These are phyloP conservation scores for Hemiprocne comata DNA, from an alignment of 2,113 vertebrate species.

Conservation along the genomic window DNA sequence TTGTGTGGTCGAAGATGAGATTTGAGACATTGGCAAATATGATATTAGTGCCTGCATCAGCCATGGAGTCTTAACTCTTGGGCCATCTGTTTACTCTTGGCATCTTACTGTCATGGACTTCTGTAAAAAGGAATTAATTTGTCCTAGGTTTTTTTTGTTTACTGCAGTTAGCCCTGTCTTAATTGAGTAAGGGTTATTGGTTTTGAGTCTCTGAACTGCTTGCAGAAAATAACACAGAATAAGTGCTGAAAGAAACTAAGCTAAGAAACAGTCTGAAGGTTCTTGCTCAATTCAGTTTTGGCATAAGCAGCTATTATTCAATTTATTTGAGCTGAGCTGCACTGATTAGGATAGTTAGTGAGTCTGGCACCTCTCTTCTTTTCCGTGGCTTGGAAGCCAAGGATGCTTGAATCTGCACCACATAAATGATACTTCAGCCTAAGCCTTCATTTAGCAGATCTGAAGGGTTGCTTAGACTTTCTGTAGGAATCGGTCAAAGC, in stretches of 20 bases:
- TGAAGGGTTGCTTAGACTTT: neutral
- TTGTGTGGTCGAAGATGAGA: neutral
- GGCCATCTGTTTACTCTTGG: neutral
- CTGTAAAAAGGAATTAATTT: neutral
- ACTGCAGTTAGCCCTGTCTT: neutral
- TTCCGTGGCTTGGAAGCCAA: neutral
- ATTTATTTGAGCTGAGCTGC: neutral
- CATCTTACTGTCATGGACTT: neutral
- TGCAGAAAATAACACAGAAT: neutral
- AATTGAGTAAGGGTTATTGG: neutral
- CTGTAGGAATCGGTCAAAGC: neutral
- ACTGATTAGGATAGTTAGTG: neutral
- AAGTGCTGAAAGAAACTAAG: neutral
- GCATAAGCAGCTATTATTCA: neutral
- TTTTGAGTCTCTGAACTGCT: neutral
- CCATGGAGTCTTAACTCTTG: neutral
- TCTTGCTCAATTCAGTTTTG: neutral
- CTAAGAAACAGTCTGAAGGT: neutral
- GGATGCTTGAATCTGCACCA: neutral
- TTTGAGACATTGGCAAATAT: neutral
- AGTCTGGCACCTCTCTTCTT: neutral
- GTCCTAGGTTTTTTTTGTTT: neutral
- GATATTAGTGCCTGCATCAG: neutral
- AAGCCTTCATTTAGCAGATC: neutral
- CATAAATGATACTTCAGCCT: neutral